Percentiles rank a stretch among this genome's conserved stretches.
Conservation (phyloP, 2,888 invertebrate species). For the Synergus laeviventris region DNA sequence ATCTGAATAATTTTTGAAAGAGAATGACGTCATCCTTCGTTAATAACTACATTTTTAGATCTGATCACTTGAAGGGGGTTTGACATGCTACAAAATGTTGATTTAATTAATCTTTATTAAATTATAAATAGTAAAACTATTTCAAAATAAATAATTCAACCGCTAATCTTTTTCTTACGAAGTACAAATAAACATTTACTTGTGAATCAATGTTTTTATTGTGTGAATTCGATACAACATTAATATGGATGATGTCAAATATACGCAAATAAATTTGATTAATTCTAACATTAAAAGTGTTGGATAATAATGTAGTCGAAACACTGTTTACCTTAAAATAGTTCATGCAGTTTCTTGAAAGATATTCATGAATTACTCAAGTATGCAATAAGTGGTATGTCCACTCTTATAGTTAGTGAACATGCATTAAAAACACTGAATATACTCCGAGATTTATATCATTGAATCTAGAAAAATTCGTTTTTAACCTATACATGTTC, state of each 20-base stretch:
- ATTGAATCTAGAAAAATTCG: neutral
- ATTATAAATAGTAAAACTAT: neutral
- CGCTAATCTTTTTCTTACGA: neutral
- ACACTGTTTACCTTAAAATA: too few relatives aligned
- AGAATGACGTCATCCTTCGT: neutral
- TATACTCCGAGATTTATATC: neutral
- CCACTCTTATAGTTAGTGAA: neutral
- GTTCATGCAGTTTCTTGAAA: neutral
- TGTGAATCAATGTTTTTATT: neutral
- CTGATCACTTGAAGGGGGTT: neutral
- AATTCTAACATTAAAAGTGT: neutral
- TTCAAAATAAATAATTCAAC: neutral
- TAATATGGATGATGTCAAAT: neutral
- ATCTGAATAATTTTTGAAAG: neutral
- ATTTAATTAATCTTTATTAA: neutral
- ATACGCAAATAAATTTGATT: too few relatives aligned
- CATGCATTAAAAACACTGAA: neutral
- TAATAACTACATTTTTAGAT: constrained; percentile 1
- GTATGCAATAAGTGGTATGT: neutral
- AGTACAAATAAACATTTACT: too few relatives aligned
- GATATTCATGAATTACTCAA: neutral
- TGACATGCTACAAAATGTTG: neutral
- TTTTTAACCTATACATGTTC: neutral
- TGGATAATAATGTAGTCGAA: neutral
- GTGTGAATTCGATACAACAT: neutral